Percentiles rank a stretch among this genome's conserved stretches.
These are phyloP conservation scores for Tyrophagus putrescentiae DNA, from an alignment of 1,140 invertebrate species.

Conservation along the genomic window DNA sequence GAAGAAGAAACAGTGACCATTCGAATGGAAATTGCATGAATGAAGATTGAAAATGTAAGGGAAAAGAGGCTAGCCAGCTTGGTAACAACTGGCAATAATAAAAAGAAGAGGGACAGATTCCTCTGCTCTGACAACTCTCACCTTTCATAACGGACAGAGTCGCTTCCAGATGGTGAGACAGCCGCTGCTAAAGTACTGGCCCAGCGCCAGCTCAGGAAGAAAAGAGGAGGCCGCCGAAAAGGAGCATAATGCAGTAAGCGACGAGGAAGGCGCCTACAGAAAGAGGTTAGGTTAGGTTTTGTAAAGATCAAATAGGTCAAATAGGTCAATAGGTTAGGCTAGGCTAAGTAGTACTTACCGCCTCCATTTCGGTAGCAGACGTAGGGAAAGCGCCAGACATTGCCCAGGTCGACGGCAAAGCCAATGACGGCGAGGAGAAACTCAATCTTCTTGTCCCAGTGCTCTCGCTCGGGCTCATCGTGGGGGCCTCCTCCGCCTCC, in stretches of 20 bases:
- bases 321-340: not conserved
- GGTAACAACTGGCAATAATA: not conserved
- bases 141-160: conserved; percentile 95
- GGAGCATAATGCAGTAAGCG: conserved; percentile 75
- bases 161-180: conserved; percentile 84
- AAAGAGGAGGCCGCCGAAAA: conserved; percentile 76
- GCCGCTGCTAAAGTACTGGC: conserved; percentile 78
- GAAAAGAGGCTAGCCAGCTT: not conserved
- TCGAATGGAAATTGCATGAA: no score
- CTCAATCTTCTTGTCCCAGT: conserved; percentile 74
- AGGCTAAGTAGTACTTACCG: conserved; percentile 33
- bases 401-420: conserved; percentile 76
- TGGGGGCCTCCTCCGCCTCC: no score
- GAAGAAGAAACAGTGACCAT: not conserved
- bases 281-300: not conserved
- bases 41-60: no score
- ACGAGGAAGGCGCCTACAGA: conserved; percentile 74
- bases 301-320: not conserved
- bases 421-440: conserved; percentile 82
- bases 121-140: conserved; percentile 36
- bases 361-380: conserved; percentile 43
- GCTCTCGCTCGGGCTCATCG: conserved; percentile 44
- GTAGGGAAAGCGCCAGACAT: conserved; percentile 62
- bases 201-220: conserved; percentile 84
- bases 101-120: not conserved